Base-by-base conservation (phyloP, 30 jellyfish, hydroid and myxozoan species). In the Sanderia malayensis region DNA sequence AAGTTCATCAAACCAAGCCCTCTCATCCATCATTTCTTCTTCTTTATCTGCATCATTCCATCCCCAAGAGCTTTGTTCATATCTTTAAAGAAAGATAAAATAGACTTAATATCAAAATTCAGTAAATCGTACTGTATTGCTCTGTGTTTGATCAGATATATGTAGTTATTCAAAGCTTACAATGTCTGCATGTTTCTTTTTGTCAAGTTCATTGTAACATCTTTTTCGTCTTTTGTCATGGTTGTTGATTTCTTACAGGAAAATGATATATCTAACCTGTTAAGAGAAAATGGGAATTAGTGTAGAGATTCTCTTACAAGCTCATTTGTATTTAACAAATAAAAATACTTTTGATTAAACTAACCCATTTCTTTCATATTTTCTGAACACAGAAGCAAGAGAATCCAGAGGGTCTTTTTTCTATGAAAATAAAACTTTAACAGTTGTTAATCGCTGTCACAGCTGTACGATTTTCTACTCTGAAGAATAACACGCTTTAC, bases 41-140 rank as follows among this genome's bases (percentile, higher is more conserved):
- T 27, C 32, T 53, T 89, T 89, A 25, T 74, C 93, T 52, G 82
- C 76, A 22, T 89, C 97, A n/a, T 79, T 77, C 97, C 97, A 89
- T 29, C 97, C 97, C 97, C 95, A 81, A 58, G 81, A 73, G 37
- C 94, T 74, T 31, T 63, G 52, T 49, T 86, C 70, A 57, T 86
- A 85, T 44, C 95, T 85, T n/a, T 20, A 58, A 4, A 24, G 10
- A 68, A 70, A n/a, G n/a, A n/a, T n/a, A n/a, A n/a, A n/a, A n/a
- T n/a, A n/a, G n/a, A n/a, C n/a, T n/a, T n/a, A n/a, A n/a, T n/a
- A n/a, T n/a, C n/a, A n/a, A n/a, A n/a, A n/a, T n/a, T n/a, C n/a
- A n/a, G n/a, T n/a, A n/a, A n/a, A n/a, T n/a, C n/a, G n/a, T n/a
- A n/a, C n/a, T n/a, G n/a, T n/a, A n/a, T n/a, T n/a, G n/a, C n/a